Evolutionary conservation across 2,797 vertebrate species (phyloP).

Genomic region (Ceyx erithaca): DNA sequence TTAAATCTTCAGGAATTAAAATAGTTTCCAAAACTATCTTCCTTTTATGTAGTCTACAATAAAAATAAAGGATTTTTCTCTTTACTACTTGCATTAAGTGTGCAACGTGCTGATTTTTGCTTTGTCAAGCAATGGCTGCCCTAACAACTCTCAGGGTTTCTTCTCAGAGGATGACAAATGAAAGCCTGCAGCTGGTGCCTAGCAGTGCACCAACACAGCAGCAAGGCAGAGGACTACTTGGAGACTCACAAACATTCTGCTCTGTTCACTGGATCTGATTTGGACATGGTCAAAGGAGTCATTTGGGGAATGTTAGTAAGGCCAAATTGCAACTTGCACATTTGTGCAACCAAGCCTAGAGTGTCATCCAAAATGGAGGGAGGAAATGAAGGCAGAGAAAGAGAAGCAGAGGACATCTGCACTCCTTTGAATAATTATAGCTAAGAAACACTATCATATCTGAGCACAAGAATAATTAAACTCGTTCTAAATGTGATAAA

Average conservation of each 20-base stretch:
- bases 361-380: not conserved
- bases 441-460: not conserved
- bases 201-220: not conserved
- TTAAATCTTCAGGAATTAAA: not conserved
- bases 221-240: not conserved
- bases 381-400: not conserved
- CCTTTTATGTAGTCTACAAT: not conserved
- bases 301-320: not conserved
- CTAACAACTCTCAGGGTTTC: not conserved
- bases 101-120: not conserved
- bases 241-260: not conserved
- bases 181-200: not conserved
- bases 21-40: not conserved
- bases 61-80: not conserved
- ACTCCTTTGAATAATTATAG: not conserved
- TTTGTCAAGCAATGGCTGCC: not conserved
- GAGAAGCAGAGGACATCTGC: not conserved
- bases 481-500: not conserved
- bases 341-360: not conserved
- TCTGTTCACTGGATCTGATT: not conserved
- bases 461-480: not conserved
- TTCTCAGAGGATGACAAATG: not conserved
- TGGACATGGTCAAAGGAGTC: not conserved
- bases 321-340: not conserved
- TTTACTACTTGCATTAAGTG: not conserved